Evolutionary conservation across 2,888 invertebrate species (phyloP), one percentile per base, ranked within the genome.

Genomic region (Formica aserva): DNA sequence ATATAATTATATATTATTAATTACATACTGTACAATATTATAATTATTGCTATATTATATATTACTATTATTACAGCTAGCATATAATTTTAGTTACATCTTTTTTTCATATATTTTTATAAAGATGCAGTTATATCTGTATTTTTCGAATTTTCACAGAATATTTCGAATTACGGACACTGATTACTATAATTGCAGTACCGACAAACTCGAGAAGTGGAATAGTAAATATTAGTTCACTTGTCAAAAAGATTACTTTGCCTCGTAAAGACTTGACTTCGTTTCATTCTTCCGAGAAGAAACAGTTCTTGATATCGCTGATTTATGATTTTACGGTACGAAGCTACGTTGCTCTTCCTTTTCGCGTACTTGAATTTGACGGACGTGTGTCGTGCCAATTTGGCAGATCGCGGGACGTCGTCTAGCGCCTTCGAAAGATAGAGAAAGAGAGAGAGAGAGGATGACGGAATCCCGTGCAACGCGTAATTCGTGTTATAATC

Each of bases 401-500:
- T 77, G 77, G 76, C 77, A 77, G 35, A n/a, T 15, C 29, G 15
- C 72, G 15, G 4, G 8, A n/a, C 55, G 38, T n/a, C 32, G 71
- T 22, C 41, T 55, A 35, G 13, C 35, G 67, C 45, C n/a, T 57
- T 18, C 48, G 48, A n/a, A n/a, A 52, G 48, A n/a, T n/a, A 48
- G 32, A 35, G 63, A 35, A 11, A 62, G n/a, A 35, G 11, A n/a
- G 9, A 18, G n/a, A 32, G 11, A 22, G 35, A n/a, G 13, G 35
- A 35, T 18, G 65, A 65, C 26, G 62, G 41, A n/a, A 4, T 2
- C 9, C n/a, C 55, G 52, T 15, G 67, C 26, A 52, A 67, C 9
- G 29, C 32, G 29, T 77, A 77, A 77, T 77, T 29, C 38, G 41
- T 29, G n/a, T 55, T 77, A 57, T 77, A 55, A 57, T 77, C 55